These are phyloP conservation scores for Actenoides lindsayi DNA, from an alignment of 2,113 vertebrate species.

Conservation along the genomic window DNA sequence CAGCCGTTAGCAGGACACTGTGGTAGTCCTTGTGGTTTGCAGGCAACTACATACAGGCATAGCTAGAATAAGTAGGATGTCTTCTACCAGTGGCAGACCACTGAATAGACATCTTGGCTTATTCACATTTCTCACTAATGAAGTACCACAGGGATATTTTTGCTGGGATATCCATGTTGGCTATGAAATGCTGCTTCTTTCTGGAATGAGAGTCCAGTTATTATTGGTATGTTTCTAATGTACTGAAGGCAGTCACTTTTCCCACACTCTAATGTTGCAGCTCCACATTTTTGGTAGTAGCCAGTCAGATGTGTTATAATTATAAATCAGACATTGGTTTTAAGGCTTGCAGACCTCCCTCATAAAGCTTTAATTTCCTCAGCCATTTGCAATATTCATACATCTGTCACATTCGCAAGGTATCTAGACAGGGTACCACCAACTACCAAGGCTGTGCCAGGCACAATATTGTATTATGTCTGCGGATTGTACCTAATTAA, in stretches of 20 bases:
- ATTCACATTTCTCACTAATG: not conserved
- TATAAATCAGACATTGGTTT: conserved; percentile 45
- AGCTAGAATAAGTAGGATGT: not conserved
- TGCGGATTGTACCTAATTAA: conserved; percentile 39
- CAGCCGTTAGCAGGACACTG: not conserved
- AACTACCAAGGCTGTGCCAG: conserved; percentile 13
- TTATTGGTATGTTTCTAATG: not conserved
- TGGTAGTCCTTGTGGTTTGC: not conserved
- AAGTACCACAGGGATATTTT: not conserved
- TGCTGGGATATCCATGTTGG: not conserved
- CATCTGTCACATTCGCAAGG: not conserved
- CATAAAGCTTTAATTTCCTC: conserved; percentile 48
- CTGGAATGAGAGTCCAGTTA: not conserved
- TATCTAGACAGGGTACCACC: not conserved
- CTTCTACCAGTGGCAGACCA: not conserved
- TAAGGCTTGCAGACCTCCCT: conserved; percentile 33
- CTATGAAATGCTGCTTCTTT: not conserved
- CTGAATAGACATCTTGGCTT: not conserved
- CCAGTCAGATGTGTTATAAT: conserved; percentile 22
- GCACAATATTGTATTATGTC: conserved; percentile 26
- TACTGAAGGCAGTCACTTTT: conserved; percentile 12
- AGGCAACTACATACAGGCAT: not conserved
- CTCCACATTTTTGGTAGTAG: conserved; percentile 22
- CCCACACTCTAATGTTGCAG: conserved; percentile 21
- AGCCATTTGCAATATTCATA: conserved; percentile 12